Conservation (phyloP, 2,113 vertebrate genomes). For the Sinocyclocheilus maitianheensis region DNA sequence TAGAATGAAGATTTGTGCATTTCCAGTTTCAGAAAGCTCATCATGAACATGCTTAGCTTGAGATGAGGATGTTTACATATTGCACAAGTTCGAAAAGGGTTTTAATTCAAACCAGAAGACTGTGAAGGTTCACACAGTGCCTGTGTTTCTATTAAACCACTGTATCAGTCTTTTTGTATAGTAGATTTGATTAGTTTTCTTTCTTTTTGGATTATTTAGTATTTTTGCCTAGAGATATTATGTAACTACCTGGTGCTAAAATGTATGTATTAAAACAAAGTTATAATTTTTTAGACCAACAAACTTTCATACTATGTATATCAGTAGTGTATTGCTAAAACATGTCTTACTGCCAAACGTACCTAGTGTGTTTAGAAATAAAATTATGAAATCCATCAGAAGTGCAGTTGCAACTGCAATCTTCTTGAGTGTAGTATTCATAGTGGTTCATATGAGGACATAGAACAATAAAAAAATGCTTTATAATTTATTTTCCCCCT, state of each 20-base stretch:
- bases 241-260: constrained; percentile 13
- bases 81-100: neutral
- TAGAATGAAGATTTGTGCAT: neutral
- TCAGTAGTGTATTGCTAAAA: neutral
- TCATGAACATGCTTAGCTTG: neutral
- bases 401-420: neutral
- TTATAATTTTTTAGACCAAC: neutral
- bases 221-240: neutral
- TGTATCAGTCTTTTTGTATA: neutral
- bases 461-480: neutral
- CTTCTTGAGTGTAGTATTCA: neutral
- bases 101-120: constrained; percentile 27
- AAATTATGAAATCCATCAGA: neutral
- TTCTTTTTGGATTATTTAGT: neutral
- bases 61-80: constrained; percentile 19
- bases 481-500: neutral
- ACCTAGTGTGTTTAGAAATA: neutral
- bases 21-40: neutral
- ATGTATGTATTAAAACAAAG: neutral
- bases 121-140: constrained; percentile 2
- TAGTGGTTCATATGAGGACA: neutral
- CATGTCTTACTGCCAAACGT: neutral
- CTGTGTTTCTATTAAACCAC: constrained; percentile 3
- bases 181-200: neutral
- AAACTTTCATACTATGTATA: neutral